Percentiles rank a stretch among this genome's conserved stretches.
These are phyloP conservation scores for Listronotus bonariensis DNA, from an alignment of 1,140 invertebrate species.

Conservation along the genomic window DNA sequence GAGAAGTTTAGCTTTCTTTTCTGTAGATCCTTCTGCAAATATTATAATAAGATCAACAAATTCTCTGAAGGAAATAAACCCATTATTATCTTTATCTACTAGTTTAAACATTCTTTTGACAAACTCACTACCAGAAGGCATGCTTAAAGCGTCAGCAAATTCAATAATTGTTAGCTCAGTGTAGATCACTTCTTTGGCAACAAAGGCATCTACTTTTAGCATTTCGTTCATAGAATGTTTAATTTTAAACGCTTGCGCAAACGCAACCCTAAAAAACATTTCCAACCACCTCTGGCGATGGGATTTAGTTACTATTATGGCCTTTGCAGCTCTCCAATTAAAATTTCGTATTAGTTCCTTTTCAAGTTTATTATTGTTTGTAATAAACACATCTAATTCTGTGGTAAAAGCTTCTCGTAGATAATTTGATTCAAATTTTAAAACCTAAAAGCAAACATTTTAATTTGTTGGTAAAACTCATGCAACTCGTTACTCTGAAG, in stretches of 20 bases:
- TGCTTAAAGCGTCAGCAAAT: conserved; percentile 66
- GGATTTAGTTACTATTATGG: conserved; percentile 56
- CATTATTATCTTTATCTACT: conserved; percentile 68
- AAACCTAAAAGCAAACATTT: conserved; percentile 19
- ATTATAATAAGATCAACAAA: conserved; percentile 68
- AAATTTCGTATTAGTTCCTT: conserved; percentile 25
- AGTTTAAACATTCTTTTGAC: conserved; percentile 66
- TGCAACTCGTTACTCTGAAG: too few relatives aligned
- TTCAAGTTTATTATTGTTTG: conserved; percentile 26
- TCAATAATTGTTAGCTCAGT: conserved; percentile 62
- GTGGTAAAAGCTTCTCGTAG: conserved; percentile 53
- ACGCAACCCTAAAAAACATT: conserved; percentile 61
- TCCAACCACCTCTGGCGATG: conserved; percentile 59
- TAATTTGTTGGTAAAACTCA: too few relatives aligned
- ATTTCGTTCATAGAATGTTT: conserved; percentile 56
- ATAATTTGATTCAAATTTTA: conserved; percentile 46
- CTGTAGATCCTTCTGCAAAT: conserved; percentile 62
- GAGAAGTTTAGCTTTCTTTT: conserved; percentile 63
- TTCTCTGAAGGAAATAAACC: conserved; percentile 69
- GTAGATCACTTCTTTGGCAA: conserved; percentile 58
- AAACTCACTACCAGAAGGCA: conserved; percentile 63
- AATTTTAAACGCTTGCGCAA: conserved; percentile 59
- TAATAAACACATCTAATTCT: conserved; percentile 53
- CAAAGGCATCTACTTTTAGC: conserved; percentile 53
- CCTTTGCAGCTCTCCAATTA: conserved; percentile 51